phyloP scores from a whole-genome alignment of 1,140 invertebrate genomes.

The Himalopsyche phryganea region DNA sequence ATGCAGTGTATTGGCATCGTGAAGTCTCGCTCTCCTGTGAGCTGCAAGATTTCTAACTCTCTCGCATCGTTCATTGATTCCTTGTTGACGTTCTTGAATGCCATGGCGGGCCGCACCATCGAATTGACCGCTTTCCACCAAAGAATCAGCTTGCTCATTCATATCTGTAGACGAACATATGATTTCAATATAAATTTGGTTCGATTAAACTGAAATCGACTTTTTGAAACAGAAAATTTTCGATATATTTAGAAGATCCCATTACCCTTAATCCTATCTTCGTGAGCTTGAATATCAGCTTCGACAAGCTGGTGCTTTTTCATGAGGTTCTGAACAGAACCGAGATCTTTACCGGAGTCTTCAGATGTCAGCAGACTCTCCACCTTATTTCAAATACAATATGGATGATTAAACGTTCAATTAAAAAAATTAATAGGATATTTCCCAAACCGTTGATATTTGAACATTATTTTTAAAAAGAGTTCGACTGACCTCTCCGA shows the following conservation, averaged over 20 bases:
- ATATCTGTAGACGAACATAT: constrained; percentile 61
- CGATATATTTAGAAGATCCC: too few species aligned
- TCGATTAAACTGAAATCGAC: too few species aligned
- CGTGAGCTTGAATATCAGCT: constrained; percentile 93
- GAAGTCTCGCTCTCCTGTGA: constrained; percentile 82
- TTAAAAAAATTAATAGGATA: too few species aligned
- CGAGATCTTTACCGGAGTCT: constrained; percentile 96
- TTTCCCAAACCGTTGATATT: too few species aligned
- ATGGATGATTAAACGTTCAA: too few species aligned
- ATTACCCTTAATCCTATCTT: constrained; percentile 88
- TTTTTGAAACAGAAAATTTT: too few species aligned
- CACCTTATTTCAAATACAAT: constrained; percentile 62
- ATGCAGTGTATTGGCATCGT: constrained; percentile 96
- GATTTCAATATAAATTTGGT: too few species aligned
- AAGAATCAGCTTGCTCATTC: constrained; percentile 89
- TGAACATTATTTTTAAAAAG: too few species aligned
- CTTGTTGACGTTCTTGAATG: constrained; percentile 88
- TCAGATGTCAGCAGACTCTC: constrained; percentile 95
- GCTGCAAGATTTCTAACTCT: constrained; percentile 90
- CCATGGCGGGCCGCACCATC: constrained; percentile 84
- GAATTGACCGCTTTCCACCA: constrained; percentile 93
- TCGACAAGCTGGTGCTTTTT: constrained; percentile 99
- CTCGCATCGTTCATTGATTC: constrained; percentile 93
- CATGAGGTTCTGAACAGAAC: constrained; percentile 98
- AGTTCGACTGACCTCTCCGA: constrained; percentile 82